Evolutionary conservation across 2,888 invertebrate species (phyloP), one percentile per base, ranked within the genome.

Genomic region (Hydrotaea diabolus): DNA sequence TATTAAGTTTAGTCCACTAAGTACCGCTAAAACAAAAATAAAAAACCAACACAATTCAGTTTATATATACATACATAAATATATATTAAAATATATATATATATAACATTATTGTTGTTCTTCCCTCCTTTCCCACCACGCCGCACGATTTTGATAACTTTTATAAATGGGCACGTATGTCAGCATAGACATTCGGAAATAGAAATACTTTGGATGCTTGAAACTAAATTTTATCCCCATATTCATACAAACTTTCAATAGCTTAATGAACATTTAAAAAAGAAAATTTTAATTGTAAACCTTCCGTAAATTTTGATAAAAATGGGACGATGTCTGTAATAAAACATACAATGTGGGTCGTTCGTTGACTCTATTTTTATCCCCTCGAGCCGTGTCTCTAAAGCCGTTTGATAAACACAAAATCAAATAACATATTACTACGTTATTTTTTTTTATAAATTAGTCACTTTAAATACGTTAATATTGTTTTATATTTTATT

Each of bases 1-100:
- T 69, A 36, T 59, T 85, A 85, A 85, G 84, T 62, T 73, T 21
- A 81, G 77, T 43, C 57, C 59, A 49, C 46, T 81, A 84, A 81
- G 81, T 72, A 53, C 15, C 64, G 62, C 21, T 36, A 75, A 75
- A 53, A 53, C 39, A 78, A n/a, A n/a, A n/a, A 75, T 59, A 53
- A 55, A 78, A n/a, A n/a, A n/a, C n/a, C n/a, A n/a, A 77, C 26
- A 66, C 39, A 66, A 19, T 77, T 23, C 64, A 73, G 31, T 53
- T 36, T 57, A 73, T 36, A 73, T 57, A 57, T 73, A 55, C 15
- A 74, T 23, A 74, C n/a, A 75, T 84, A 26, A 26, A 74, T 73
- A n/a, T n/a, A 49, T 49, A 49, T 2, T 3, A n/a, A 49, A n/a
- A n/a, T n/a, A 49, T n/a, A n/a, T 1, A 49, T n/a, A 49, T 49